phyloP scores from a whole-genome alignment of 1,140 invertebrate species.

The Leptestheria dahalacensis region DNA sequence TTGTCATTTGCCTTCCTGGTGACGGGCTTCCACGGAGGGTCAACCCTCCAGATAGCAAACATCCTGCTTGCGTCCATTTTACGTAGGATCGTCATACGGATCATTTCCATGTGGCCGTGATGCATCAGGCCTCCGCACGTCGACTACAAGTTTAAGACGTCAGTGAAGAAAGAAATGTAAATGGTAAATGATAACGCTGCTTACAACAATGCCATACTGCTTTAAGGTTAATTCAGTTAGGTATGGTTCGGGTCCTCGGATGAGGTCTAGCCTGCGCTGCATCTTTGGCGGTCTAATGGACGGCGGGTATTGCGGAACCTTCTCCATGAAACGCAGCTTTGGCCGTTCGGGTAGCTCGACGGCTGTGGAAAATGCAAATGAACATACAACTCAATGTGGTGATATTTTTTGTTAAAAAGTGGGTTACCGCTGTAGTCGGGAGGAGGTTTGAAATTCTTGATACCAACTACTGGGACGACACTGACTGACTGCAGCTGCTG shows the following conservation, averaged over 20 bases:
- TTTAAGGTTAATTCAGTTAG: constrained; percentile 72
- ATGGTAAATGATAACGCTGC: too few species aligned
- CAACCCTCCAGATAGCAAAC: constrained; percentile 92
- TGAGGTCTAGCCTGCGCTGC: constrained; percentile 58
- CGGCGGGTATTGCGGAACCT: constrained; percentile 49
- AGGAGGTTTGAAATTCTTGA: constrained; percentile 45
- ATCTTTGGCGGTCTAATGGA: constrained; percentile 58
- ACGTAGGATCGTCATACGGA: constrained; percentile 54
- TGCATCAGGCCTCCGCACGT: constrained; percentile 63
- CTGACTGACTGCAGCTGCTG: background rate
- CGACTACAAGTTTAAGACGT: constrained; percentile 37
- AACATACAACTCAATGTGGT: constrained; percentile 18
- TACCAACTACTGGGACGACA: constrained; percentile 29
- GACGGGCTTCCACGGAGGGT: constrained; percentile 86
- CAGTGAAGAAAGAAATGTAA: background rate
- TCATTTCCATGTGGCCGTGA: constrained; percentile 72
- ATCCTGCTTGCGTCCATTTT: constrained; percentile 59
- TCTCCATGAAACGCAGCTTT: constrained; percentile 49
- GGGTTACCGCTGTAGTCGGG: constrained; percentile 39
- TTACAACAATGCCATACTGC: constrained; percentile 81
- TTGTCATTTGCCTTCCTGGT: constrained; percentile 52
- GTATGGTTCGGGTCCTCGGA: constrained; percentile 73
- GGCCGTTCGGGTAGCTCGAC: constrained; percentile 53
- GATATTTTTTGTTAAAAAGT: constrained; percentile 15
- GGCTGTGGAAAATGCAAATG: constrained; percentile 33